A percentile compares a stretch with the other conserved stretches of the same genome.
phyloP scores from a whole-genome alignment of 2,797 vertebrate species.

The Benthosema pterotum region DNA sequence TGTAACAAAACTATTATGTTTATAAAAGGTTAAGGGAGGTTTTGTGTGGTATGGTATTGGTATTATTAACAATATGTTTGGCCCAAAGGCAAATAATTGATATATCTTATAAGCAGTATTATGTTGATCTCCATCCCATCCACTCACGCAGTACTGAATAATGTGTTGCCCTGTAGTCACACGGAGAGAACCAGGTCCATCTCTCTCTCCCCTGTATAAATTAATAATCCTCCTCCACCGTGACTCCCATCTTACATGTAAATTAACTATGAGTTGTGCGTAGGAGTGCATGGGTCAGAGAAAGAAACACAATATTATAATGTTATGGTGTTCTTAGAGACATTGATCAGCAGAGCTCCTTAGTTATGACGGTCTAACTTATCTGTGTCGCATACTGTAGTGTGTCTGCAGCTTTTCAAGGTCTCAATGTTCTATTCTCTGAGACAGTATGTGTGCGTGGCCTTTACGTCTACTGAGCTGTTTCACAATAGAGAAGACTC shows the following conservation, averaged over 20 bases:
- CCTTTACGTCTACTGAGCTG: constrained; percentile 36
- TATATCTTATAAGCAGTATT: too few species aligned
- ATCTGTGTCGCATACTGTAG: constrained; percentile 42
- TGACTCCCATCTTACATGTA: constrained; percentile 23
- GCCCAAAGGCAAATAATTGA: too few species aligned
- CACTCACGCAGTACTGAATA: too few species aligned
- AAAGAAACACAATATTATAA: constrained; percentile 49
- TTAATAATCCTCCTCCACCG: constrained; percentile 16
- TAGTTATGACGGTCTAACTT: constrained; percentile 35
- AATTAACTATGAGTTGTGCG: constrained; percentile 8
- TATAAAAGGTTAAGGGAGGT: too few species aligned
- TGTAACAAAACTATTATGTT: too few species aligned
- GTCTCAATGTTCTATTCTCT: constrained; percentile 48
- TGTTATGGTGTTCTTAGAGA: constrained; percentile 40
- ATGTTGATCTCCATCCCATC: too few species aligned
- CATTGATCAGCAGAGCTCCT: constrained; percentile 38
- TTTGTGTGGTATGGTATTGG: too few species aligned
- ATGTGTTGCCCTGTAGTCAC: constrained; percentile 8
- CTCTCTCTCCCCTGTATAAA: neutral
- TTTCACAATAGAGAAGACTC: constrained; percentile 52
- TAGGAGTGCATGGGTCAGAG: neutral
- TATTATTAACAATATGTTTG: too few species aligned
- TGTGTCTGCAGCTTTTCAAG: constrained; percentile 39
- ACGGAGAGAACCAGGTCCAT: neutral
- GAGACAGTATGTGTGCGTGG: constrained; percentile 9